Evolutionary conservation across 2,888 invertebrate genomes (phyloP), one percentile per base, ranked within the genome.

Genomic region (Synanthedon tipuliformis): DNA sequence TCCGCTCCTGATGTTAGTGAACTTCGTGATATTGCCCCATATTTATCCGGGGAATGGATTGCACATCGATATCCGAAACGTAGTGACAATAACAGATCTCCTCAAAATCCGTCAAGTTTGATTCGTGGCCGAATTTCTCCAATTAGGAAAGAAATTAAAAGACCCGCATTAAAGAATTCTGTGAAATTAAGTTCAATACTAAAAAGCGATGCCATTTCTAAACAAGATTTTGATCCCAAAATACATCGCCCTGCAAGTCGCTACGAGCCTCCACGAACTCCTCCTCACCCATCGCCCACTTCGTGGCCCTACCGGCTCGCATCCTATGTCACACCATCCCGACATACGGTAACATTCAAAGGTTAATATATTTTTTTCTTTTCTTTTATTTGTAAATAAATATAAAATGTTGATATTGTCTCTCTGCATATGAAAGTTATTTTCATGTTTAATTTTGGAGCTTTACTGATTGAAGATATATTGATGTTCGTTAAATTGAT

Each of bases 1-100:
- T 95, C 95, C 2, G 92, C 93, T 41, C 95, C 95, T 3, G 93
- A 94, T 65, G 88, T 95, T 16, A 90, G 92, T 60, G 94, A 95
- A 66, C 80, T 94, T 2, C 89, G 92, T 10, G 93, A 94, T 63
- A 93, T 95, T 52, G 92, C 94, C 0, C 93, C 94, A 0, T 94
- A 94, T 75, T 76, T 95, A 56, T 90, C 92, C 0, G 94, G 93
- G 2, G 89, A 92, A 7, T 95, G 95, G 95, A 90, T 92, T 41
- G 94, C 95, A 0, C 95, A 95, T 73, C 90, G 89, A 61, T 94
- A 91, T 71, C 94, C 95, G 0, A 92, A 88, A 62, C 89, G 89
- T 2, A 89, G 89, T 54, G 93, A 93, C 63, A 93, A 93, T 65
- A 90, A 91, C 52, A 86, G 90, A 51, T 90, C 93, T 2, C 66